Evolutionary conservation across 1,140 invertebrate species (phyloP), one percentile per base, ranked within the genome.

Genomic region (Dendroctonus ponderosae): DNA sequence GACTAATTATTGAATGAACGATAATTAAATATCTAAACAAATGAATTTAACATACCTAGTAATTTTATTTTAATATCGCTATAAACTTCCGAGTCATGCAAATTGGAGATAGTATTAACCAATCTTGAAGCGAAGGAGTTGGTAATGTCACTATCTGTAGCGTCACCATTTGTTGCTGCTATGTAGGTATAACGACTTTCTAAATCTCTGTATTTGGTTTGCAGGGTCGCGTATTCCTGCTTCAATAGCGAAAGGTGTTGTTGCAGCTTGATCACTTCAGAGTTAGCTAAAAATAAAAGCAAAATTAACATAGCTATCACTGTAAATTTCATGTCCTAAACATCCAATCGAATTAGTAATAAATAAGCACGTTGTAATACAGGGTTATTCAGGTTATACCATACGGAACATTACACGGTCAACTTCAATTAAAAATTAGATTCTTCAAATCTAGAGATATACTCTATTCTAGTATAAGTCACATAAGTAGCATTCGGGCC

Each of bases 211-310:
- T 91, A 89, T 66, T 87, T 85, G n/a, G 85, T 85, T 76, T 96
- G 92, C 11, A 97, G 82, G 79, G 94, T 95, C 0, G 92, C 87
- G 80, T 97, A 97, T 77, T 97, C 93, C 72, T 96, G 91, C 75
- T 93, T 87, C 46, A 97, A 80, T 54, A 97, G 81, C 46, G 86
- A 79, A 69, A 98, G 81, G 77, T 97, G 93, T 74, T 92, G 91
- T 77, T 95, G 91, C 72, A 95, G 85, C 78, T 97, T 94, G 15
- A 81, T 81, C 63, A 85, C 82, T 79, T 90, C 88, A 66, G 80
- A 80, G 41, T 69, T 65, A 7, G 62, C 67, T 65, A n/a, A 39
- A 65, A 68, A 56, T 7, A 26, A 26, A 26, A 26, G 26, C 26
- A 26, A 26, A 26, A 26, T 26, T 26, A 26, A 26, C 3, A 26